These are phyloP conservation scores for Sakesphorus luctuosus DNA, from an alignment of 2,113 vertebrate species.

Conservation along the genomic window DNA sequence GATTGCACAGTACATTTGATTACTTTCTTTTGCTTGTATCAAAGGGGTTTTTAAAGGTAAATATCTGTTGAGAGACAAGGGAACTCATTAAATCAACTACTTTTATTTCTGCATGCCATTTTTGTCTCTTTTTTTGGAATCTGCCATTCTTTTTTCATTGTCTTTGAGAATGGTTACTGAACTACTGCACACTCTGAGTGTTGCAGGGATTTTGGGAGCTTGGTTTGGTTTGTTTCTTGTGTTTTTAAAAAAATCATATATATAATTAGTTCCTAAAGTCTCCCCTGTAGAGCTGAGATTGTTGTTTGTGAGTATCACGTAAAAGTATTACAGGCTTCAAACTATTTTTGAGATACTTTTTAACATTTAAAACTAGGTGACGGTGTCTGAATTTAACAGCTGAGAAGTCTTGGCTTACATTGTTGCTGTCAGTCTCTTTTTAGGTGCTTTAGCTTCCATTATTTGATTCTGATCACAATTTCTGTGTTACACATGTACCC, in stretches of 20 bases:
- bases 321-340: not conserved
- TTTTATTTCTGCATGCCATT: not conserved
- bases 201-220: not conserved
- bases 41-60: slow-evolving; percentile 9
- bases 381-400: not conserved
- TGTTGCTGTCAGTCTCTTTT: not conserved
- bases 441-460: not conserved
- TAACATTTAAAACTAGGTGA: not conserved
- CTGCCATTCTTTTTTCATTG: not conserved
- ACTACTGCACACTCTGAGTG: not conserved
- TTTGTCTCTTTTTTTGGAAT: not conserved
- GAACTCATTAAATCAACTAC: not conserved
- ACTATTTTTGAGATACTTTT: not conserved
- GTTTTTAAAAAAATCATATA: not conserved
- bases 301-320: not conserved
- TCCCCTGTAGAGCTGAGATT: not conserved
- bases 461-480: not conserved
- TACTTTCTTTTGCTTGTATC: slow-evolving; percentile 30
- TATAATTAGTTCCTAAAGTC: not conserved
- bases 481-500: not conserved
- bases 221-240: not conserved
- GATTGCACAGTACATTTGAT: not conserved
- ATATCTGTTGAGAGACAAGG: not conserved
- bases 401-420: not conserved
- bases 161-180: not conserved